Conservation (phyloP, 2,113 vertebrate species). For the Tragulus kanchil region DNA sequence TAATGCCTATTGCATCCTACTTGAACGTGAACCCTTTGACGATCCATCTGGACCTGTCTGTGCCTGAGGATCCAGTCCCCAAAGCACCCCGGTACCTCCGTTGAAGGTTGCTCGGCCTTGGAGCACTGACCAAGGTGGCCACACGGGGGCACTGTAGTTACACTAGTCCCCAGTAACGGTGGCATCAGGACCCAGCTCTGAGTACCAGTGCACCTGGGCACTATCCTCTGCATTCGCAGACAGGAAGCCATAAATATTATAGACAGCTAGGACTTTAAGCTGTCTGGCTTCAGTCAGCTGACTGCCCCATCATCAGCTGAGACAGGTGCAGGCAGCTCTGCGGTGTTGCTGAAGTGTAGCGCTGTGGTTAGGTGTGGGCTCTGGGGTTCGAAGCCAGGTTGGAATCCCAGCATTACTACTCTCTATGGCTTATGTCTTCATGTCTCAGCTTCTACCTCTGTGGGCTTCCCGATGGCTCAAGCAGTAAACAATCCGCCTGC, state of each 20-base stretch:
- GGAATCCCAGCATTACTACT: background rate
- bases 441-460: background rate
- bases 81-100: background rate
- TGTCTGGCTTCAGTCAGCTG: background rate
- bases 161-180: rapidly evolving
- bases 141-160: constrained; percentile 7
- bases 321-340: background rate
- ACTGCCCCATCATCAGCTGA: background rate
- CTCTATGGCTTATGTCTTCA: rapidly evolving
- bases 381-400: background rate
- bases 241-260: background rate
- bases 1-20: rapidly evolving
- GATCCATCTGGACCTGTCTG: rapidly evolving
- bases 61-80: background rate
- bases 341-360: background rate
- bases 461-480: background rate
- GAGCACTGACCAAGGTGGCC: background rate
- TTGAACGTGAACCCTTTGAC: background rate
- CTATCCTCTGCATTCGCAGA: background rate
- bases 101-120: background rate
- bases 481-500: background rate
- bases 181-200: background rate
- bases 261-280: background rate
- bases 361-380: background rate
- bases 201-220: background rate